phyloP scores from a whole-genome alignment of 2,888 invertebrate species.

The Caenorhabditis plicata region DNA sequence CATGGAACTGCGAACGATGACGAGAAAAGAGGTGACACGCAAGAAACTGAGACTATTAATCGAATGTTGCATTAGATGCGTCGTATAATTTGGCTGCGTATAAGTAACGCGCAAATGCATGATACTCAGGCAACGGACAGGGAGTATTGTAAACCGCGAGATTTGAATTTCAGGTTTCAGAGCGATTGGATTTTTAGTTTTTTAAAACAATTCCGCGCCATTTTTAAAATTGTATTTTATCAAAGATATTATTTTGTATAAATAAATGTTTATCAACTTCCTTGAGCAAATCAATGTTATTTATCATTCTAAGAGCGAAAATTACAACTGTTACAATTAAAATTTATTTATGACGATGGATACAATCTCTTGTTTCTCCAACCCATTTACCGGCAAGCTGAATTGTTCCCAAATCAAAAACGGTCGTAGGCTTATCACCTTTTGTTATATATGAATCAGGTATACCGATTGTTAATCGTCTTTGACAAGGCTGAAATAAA shows the following conservation, averaged over 20 bases:
- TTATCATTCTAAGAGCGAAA: too few relatives aligned
- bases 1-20: not conserved
- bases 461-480: slow-evolving; percentile 38
- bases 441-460: slow-evolving; percentile 42
- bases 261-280: too few relatives aligned
- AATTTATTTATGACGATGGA: slow-evolving; percentile 30
- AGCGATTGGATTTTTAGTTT: not conserved
- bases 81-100: slow-evolving; percentile 8
- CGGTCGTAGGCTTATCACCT: slow-evolving; percentile 25
- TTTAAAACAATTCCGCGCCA: not conserved
- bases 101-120: not conserved
- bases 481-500: slow-evolving; percentile 39
- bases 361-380: slow-evolving; percentile 45
- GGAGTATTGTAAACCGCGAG: not conserved
- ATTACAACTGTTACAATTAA: too few relatives aligned
- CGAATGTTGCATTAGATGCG: not conserved
- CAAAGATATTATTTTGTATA: too few relatives aligned
- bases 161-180: slow-evolving; percentile 3
- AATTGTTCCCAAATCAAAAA: slow-evolving; percentile 42
- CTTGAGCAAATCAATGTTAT: too few relatives aligned
- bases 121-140: slow-evolving; percentile 19
- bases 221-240: too few relatives aligned
- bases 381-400: slow-evolving; percentile 45
- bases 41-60: not conserved
- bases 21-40: not conserved